These are phyloP conservation scores for Dysmachus trigonus DNA, from an alignment of 2,888 invertebrate genomes.

Conservation along the genomic window DNA sequence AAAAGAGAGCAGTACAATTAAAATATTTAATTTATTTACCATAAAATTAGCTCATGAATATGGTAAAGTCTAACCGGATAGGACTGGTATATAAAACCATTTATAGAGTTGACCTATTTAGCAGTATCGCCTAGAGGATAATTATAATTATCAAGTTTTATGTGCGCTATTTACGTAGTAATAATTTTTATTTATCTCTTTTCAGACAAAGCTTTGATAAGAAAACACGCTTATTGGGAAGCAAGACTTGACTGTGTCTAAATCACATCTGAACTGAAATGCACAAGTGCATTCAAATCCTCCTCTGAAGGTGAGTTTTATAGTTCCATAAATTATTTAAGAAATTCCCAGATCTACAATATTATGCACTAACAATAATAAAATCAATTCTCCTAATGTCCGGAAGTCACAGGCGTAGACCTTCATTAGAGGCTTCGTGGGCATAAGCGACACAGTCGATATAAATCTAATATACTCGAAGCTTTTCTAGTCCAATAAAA, in stretches of 20 bases:
- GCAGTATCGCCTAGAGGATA: not conserved
- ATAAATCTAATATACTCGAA: not conserved
- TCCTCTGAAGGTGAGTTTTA: slow-evolving; percentile 10
- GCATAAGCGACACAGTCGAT: not conserved
- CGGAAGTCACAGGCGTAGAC: not conserved
- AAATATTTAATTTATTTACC: not conserved
- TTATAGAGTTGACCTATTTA: not conserved
- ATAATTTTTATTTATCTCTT: not conserved
- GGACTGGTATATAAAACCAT: not conserved
- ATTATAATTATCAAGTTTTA: not conserved
- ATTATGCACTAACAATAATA: not conserved
- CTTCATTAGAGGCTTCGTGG: not conserved
- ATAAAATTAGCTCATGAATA: not conserved
- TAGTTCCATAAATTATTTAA: not conserved
- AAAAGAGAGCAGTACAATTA: not conserved
- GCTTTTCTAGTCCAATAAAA: slow-evolving; percentile 31
- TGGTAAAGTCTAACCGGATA: not conserved
- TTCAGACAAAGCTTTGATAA: slow-evolving; percentile 10
- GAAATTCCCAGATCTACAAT: not conserved
- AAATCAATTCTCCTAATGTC: not conserved
- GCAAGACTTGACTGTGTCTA: not conserved
- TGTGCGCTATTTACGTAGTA: not conserved
- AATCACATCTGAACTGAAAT: slow-evolving; percentile 11
- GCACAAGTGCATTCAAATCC: slow-evolving; percentile 17
- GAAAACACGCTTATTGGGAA: not conserved